phyloP scores from a whole-genome alignment of 2,888 invertebrate genomes.

The Eilema griseolum region DNA sequence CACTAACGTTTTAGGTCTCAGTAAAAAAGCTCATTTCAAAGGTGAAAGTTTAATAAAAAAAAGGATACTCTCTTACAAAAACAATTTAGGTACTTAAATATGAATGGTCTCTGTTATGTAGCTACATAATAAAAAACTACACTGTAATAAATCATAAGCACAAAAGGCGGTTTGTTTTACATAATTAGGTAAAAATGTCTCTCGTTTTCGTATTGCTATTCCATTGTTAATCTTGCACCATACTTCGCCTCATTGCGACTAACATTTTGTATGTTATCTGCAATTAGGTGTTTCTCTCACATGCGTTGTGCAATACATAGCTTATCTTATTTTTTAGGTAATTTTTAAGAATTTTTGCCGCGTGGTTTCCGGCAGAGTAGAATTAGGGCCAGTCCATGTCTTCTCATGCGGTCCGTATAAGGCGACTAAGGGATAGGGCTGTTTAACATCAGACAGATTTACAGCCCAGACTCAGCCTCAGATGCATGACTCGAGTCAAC shows the following conservation, averaged over 20 bases:
- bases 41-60: neutral
- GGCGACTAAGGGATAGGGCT: too few relatives aligned
- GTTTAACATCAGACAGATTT: too few relatives aligned
- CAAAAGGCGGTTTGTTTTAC: neutral
- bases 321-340: constrained; percentile 8
- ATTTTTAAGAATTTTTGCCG: too few relatives aligned
- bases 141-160: neutral
- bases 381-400: too few relatives aligned
- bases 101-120: neutral
- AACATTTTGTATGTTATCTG: constrained; percentile 39
- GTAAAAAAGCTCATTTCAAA: neutral
- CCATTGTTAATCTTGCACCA: constrained; percentile 26
- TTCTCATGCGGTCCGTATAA: too few relatives aligned
- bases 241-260: constrained; percentile 23
- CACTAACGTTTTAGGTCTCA: neutral
- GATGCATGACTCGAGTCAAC: too few relatives aligned
- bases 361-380: too few relatives aligned
- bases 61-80: neutral
- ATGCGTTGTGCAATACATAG: constrained; percentile 38
- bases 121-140: constrained; percentile 2
- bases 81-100: neutral
- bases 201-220: constrained; percentile 9
- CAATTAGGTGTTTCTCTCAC: constrained; percentile 35
- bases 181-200: constrained; percentile 14
- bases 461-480: too few relatives aligned